These are phyloP conservation scores for Muscicapa comitata DNA, from an alignment of 2,797 vertebrate genomes.

Conservation along the genomic window DNA sequence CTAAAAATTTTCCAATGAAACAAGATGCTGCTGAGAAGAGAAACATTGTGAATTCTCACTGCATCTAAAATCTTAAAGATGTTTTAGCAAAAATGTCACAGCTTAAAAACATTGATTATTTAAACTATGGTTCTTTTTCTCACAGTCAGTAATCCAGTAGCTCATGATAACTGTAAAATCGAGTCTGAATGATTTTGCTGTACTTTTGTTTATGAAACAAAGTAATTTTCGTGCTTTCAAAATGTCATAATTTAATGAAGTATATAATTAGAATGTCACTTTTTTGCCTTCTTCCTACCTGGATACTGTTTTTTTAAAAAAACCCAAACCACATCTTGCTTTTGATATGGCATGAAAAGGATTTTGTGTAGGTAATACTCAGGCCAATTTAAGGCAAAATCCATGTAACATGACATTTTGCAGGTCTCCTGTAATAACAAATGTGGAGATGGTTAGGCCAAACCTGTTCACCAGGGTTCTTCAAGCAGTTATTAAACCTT, in stretches of 20 bases:
- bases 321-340: neutral
- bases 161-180: neutral
- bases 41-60: neutral
- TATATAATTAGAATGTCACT: constrained; percentile 20
- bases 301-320: constrained; percentile 5
- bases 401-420: neutral
- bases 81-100: neutral
- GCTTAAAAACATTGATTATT: neutral
- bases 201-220: constrained; percentile 49
- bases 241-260: neutral
- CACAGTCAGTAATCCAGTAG: neutral
- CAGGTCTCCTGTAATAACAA: neutral
- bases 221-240: constrained; percentile 22
- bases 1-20: neutral
- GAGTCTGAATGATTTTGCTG: neutral
- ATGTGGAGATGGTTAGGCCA: neutral
- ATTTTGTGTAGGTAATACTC: neutral
- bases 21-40: neutral
- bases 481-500: neutral
- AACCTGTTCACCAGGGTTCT: neutral
- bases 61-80: neutral
- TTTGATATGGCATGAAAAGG: neutral
- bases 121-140: constrained; percentile 8
- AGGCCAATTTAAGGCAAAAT: neutral
- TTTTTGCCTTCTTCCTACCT: constrained; percentile 2